Conservation (phyloP, 2,113 vertebrate genomes). For the Peucedramus taeniatus region DNA sequence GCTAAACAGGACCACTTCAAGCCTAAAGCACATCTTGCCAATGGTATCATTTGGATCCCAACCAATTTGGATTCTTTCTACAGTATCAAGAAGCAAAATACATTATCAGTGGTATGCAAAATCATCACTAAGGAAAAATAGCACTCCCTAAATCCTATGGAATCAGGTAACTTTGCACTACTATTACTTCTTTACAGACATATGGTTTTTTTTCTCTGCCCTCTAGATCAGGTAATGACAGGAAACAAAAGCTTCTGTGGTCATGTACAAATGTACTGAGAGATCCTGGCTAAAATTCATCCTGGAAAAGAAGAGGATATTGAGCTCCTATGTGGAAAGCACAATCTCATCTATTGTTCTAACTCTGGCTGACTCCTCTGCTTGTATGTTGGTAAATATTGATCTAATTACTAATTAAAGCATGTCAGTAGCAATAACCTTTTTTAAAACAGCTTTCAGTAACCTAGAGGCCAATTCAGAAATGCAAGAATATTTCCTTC, state of each 20-base stretch:
- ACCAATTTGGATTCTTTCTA: background rate
- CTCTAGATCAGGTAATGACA: background rate
- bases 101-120: background rate
- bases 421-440: background rate
- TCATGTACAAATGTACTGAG: background rate
- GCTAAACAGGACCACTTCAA: background rate
- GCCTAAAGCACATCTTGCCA: background rate
- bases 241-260: background rate
- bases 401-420: background rate
- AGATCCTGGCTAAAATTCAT: background rate
- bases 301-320: background rate
- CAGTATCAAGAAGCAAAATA: background rate
- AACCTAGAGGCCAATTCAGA: background rate
- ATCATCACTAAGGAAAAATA: background rate
- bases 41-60: fast-evolving
- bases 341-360: background rate
- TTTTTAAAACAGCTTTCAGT: background rate
- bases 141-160: background rate
- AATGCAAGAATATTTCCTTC: background rate
- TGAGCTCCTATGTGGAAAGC: background rate
- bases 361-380: background rate
- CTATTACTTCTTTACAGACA: background rate
- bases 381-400: background rate
- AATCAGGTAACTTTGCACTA: background rate
- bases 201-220: background rate